Conservation (phyloP, 2,888 invertebrate genomes). For the Dioctria linearis region DNA sequence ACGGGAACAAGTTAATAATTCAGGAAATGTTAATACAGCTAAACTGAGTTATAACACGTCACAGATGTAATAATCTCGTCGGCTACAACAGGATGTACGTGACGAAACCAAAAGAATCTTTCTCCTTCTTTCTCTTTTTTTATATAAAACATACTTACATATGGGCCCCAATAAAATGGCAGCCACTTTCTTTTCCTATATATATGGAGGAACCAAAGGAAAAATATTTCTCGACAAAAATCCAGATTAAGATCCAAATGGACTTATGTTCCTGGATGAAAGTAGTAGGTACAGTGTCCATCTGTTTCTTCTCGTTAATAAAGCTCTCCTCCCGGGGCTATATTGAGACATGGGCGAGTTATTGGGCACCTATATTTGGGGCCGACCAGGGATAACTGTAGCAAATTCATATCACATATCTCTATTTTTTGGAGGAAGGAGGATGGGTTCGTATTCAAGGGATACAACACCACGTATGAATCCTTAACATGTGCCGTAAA, state of each 20-base stretch:
- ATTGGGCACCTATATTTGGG: conserved; percentile 8
- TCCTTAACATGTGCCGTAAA: conserved; percentile 38
- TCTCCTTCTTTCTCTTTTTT: not conserved
- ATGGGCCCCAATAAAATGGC: conserved; percentile 15
- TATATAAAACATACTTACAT: no score
- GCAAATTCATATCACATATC: conserved; percentile 41
- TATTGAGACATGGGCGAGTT: conserved; percentile 44
- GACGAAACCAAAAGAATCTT: conserved; percentile 3
- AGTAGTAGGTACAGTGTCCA: conserved; percentile 32
- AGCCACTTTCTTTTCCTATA: not conserved
- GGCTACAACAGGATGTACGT: conserved; percentile 28
- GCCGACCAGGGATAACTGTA: not conserved
- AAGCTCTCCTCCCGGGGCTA: not conserved
- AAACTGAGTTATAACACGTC: conserved; percentile 52
- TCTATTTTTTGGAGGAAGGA: not conserved
- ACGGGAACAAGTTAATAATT: conserved; percentile 48
- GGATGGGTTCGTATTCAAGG: not conserved
- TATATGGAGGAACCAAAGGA: not conserved
- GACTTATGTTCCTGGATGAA: conserved; percentile 29
- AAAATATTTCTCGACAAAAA: conserved; percentile 32
- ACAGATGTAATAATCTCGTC: conserved; percentile 48
- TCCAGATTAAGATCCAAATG: conserved; percentile 50
- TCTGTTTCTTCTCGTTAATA: conserved; percentile 48
- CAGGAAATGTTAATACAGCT: conserved; percentile 49
- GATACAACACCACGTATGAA: conserved; percentile 29